Conservation (phyloP, 2,113 vertebrate genomes). For the Andinoacara biseriatus region DNA sequence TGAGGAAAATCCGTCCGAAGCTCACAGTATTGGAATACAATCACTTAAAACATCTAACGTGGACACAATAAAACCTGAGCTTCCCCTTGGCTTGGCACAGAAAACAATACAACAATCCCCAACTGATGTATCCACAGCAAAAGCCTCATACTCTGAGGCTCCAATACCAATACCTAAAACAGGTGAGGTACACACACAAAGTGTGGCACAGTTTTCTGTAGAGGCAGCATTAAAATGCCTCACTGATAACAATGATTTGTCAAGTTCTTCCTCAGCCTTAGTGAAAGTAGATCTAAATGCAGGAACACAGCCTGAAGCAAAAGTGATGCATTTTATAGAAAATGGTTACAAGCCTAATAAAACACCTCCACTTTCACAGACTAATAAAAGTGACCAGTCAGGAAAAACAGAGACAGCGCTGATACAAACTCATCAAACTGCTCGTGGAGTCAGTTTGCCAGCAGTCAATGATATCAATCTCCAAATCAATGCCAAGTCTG, state of each 20-base stretch:
- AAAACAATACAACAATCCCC: constrained; percentile 64
- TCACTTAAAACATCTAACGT: constrained; percentile 42
- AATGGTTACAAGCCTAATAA: constrained; percentile 15
- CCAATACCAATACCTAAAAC: constrained; percentile 64
- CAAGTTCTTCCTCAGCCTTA: constrained; percentile 27
- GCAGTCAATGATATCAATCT: neutral
- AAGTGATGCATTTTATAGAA: constrained; percentile 2
- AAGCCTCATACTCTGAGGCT: constrained; percentile 67
- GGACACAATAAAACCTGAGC: constrained; percentile 60
- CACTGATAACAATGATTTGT: constrained; percentile 34
- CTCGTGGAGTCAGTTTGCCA: constrained; percentile 4
- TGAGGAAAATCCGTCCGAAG: constrained; percentile 48
- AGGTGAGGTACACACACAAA: constrained; percentile 71
- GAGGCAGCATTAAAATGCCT: constrained; percentile 37
- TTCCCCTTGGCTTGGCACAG: constrained; percentile 53
- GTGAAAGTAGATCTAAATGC: constrained; percentile 42
- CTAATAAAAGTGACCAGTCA: constrained; percentile 15
- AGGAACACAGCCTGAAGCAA: constrained; percentile 30
- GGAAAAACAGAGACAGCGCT: constrained; percentile 4
- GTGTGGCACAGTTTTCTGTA: constrained; percentile 41
- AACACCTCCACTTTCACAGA: neutral
- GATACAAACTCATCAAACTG: neutral
- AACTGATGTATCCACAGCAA: constrained; percentile 60
- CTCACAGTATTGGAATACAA: constrained; percentile 50
- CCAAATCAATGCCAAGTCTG: neutral